A percentile compares a stretch with the other conserved stretches of the same genome.
Conservation (phyloP, 1,140 invertebrate genomes). For the Dryas iulia region DNA sequence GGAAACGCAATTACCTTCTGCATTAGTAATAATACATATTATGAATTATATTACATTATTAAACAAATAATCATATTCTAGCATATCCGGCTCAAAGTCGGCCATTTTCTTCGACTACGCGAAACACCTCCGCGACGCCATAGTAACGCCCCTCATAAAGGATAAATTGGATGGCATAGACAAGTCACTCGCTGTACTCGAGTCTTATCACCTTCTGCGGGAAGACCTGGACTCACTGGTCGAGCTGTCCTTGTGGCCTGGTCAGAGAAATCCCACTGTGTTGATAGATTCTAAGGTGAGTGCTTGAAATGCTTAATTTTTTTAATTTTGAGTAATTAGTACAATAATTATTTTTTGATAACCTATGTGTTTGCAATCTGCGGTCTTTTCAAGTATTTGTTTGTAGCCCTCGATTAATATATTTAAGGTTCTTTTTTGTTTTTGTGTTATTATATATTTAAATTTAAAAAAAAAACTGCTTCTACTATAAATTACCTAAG, state of each 20-base stretch:
- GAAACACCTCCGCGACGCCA: constrained; percentile 84
- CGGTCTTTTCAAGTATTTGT: too few species aligned
- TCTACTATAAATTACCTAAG: too few species aligned
- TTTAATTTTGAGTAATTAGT: too few species aligned
- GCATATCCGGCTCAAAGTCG: constrained; percentile 88
- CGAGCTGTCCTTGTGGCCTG: constrained; percentile 93
- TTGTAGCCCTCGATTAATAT: too few species aligned
- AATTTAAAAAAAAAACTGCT: too few species aligned
- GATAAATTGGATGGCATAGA: constrained; percentile 87
- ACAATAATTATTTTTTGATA: too few species aligned
- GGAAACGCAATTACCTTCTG: too few species aligned
- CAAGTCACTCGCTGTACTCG: constrained; percentile 88
- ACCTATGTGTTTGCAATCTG: too few species aligned
- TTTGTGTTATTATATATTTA: too few species aligned
- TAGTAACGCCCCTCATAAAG: constrained; percentile 87
- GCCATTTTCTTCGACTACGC: constrained; percentile 93
- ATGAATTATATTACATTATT: too few species aligned
- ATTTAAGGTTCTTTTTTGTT: too few species aligned
- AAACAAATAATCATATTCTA: constrained; percentile 50
- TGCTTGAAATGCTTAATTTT: constrained; percentile 8
- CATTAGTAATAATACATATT: too few species aligned
- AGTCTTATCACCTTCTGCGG: constrained; percentile 90
- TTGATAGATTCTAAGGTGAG: constrained; percentile 89
- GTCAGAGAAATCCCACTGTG: constrained; percentile 87
- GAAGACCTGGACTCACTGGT: constrained; percentile 95